Evolutionary conservation across 2,797 vertebrate genomes (phyloP), one percentile per base, ranked within the genome.

Genomic region (Betta splendens): DNA sequence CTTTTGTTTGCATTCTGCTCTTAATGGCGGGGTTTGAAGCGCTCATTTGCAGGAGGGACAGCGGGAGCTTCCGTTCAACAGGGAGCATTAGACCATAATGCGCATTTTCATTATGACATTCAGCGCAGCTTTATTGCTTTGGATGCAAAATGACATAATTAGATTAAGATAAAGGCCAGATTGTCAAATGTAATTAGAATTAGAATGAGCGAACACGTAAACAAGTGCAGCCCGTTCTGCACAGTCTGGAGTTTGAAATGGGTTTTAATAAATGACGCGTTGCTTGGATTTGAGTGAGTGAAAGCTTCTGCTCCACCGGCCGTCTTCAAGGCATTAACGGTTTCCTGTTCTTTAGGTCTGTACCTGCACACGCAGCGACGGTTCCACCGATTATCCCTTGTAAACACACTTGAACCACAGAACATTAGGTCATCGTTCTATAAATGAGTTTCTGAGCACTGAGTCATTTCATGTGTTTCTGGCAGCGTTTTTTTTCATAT

Each of bases 131-230:
- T 70, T 69, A 69, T 85, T 79, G 76, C 65, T 42, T 35, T 64
- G 72, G 68, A 81, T 70, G 51, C 64, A 72, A 68, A 84, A 71
- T 60, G 65, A 81, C 80, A 85, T 77, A 78, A 86, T 85, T 77
- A 79, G 73, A 85, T 81, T 78, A 77, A 71, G 71, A 83, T 69
- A 84, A 85, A 82, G 80, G 64, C 62, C 61, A 79, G 39, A 61
- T 72, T 85, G 83, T 86, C 80, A 73, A 55, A 80, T 65, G 49
- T 69, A 73, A 86, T 88, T 81, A 81, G 10, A 44, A 48, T 23
- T 45, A 13, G 53, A 61, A 68, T 70, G 55, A 77, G 65, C 72
- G 64, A 73, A 66, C 63, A 68, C 47, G 50, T 52, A 64, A 79
- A 79, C 60, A 69, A 68, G 56, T 31, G 56, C 38, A 67, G 44